Percentiles rank a stretch among this genome's conserved stretches.
Conservation (phyloP, 2,113 vertebrate species). For the Chlamydotis undulata region DNA sequence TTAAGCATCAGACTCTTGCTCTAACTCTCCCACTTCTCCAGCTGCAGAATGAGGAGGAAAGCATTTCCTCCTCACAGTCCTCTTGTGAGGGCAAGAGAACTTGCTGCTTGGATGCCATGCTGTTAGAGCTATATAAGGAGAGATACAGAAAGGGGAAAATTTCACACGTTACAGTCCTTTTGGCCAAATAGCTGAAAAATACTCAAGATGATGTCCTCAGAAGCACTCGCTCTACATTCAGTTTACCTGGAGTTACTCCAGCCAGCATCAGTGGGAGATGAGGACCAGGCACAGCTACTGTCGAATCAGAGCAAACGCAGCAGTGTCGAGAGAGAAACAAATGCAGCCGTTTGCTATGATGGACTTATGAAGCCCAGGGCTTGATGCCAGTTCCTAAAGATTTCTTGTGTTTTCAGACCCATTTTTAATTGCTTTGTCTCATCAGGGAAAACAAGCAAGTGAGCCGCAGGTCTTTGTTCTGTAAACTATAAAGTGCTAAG, state of each 20-base stretch:
- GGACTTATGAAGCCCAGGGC: neutral
- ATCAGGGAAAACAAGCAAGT: neutral
- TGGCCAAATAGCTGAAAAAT: neutral
- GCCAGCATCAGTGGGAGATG: neutral
- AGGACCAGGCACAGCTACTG: neutral
- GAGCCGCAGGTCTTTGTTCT: neutral
- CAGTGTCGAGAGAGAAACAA: neutral
- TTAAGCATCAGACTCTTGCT: neutral
- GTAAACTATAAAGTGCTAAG: constrained; percentile 11
- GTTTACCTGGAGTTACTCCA: neutral
- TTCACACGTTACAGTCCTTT: neutral
- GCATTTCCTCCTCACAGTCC: neutral
- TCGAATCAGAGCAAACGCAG: neutral
- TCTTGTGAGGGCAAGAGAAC: neutral
- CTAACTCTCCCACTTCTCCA: neutral
- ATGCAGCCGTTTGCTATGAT: neutral
- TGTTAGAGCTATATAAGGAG: neutral
- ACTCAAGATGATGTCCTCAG: neutral
- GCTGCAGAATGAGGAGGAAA: neutral
- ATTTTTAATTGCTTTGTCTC: constrained; percentile 45
- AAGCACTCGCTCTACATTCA: neutral
- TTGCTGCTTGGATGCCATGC: neutral
- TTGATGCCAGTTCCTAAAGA: neutral
- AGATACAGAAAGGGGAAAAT: neutral
- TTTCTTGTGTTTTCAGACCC: neutral